Conservation (phyloP, 2,797 vertebrate species). For the Crypturellus tataupa region DNA sequence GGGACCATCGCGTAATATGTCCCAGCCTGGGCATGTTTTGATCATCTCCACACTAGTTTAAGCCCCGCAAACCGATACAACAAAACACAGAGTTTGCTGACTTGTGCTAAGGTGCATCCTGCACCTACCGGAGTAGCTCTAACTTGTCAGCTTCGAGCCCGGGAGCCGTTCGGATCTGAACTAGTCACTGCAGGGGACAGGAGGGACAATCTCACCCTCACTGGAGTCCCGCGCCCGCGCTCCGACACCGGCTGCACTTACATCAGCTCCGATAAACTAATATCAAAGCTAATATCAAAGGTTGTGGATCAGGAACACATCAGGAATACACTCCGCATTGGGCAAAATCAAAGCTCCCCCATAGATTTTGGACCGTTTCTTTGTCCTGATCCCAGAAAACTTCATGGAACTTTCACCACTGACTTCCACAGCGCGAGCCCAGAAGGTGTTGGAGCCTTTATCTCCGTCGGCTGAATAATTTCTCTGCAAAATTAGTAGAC, state of each 20-base stretch:
- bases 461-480: conserved; percentile 66
- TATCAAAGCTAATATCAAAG: neutral
- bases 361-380: neutral
- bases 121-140: neutral
- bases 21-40: neutral
- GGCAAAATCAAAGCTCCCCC: neutral
- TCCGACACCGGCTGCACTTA: no score
- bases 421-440: neutral
- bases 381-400: neutral
- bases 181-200: neutral
- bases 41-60: neutral
- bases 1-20: neutral
- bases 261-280: no score
- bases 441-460: conserved; percentile 48
- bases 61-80: neutral
- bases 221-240: no score
- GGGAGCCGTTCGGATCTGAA: neutral
- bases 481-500: conserved; percentile 74
- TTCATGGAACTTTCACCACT: neutral
- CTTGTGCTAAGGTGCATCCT: neutral
- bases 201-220: neutral
- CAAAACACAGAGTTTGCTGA: neutral
- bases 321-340: neutral
- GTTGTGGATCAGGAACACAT: neutral
- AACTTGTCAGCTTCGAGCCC: neutral